Percentiles rank a stretch among this genome's conserved stretches.
phyloP scores from a whole-genome alignment of 35 echinoderm and acorn worm genomes.

The Apostichopus japonicus region DNA sequence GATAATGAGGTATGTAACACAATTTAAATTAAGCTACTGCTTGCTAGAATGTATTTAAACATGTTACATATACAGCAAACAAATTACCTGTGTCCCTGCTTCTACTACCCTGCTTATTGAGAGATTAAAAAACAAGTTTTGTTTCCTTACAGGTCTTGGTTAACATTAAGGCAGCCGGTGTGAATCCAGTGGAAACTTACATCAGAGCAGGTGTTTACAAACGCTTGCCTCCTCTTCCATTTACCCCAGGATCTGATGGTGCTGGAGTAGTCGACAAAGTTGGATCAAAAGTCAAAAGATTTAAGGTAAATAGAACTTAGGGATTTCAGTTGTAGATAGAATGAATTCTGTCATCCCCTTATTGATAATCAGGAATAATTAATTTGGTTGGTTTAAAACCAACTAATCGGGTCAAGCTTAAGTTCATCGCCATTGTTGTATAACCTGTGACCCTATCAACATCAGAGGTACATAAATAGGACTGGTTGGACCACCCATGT shows the following conservation, averaged over 20 bases:
- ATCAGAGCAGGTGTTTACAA: constrained; percentile 72
- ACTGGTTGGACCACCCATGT: too few relatives aligned
- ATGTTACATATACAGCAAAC: too few relatives aligned
- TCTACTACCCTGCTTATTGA: too few relatives aligned
- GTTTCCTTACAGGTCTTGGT: constrained; percentile 72
- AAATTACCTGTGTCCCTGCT: too few relatives aligned
- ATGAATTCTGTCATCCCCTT: too few relatives aligned
- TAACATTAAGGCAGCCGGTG: constrained; percentile 80
- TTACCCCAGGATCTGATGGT: constrained; percentile 87
- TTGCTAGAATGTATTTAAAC: neutral
- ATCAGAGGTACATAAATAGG: too few relatives aligned
- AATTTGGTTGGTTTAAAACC: too few relatives aligned
- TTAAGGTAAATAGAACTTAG: constrained; percentile 62
- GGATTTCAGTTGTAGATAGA: too few relatives aligned
- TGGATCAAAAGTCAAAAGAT: constrained; percentile 72
- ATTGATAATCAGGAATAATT: too few relatives aligned
- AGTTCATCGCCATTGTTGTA: too few relatives aligned
- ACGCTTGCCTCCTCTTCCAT: constrained; percentile 74
- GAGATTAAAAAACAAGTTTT: neutral
- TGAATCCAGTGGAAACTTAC: constrained; percentile 98
- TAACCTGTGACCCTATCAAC: too few relatives aligned
- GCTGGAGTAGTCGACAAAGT: constrained; percentile 86
- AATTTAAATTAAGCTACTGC: neutral
- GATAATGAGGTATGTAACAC: constrained; percentile 2
- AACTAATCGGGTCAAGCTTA: too few relatives aligned